A percentile compares a stretch with the other conserved stretches of the same genome.
phyloP scores from a whole-genome alignment of 2,797 vertebrate genomes.

The Tadarida brasiliensis region DNA sequence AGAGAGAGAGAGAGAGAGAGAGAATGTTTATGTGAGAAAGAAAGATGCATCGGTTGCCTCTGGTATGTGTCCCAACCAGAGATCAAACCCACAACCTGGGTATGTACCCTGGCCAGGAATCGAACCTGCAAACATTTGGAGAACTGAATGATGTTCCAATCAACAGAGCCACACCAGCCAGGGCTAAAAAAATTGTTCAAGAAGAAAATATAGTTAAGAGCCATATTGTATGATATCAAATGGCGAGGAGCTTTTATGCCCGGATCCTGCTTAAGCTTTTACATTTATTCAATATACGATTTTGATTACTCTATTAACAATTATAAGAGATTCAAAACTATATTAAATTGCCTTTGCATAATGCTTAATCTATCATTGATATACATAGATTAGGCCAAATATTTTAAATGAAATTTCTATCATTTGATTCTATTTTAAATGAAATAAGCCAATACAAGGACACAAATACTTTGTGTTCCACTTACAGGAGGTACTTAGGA shows the following conservation, averaged over 20 bases:
- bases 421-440: not conserved
- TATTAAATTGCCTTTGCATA: not conserved
- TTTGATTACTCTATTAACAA: not conserved
- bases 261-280: not conserved
- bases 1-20: too few relatives aligned
- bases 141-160: not conserved
- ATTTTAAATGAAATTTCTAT: not conserved
- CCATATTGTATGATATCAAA: not conserved
- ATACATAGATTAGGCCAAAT: not conserved
- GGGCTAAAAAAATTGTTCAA: slow-evolving; percentile 3
- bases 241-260: not conserved
- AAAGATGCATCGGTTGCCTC: not conserved
- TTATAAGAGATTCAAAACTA: not conserved
- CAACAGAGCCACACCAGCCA: not conserved
- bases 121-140: not conserved
- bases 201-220: not conserved
- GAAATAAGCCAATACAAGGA: not conserved
- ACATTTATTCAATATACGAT: not conserved
- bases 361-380: not conserved
- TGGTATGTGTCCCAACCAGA: too few relatives aligned
- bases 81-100: too few relatives aligned
- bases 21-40: not conserved
- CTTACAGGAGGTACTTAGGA: not conserved
- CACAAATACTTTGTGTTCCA: not conserved
- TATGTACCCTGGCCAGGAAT: not conserved